Conservation (phyloP, 2,888 invertebrate species). For the Leucozona laternaria region DNA sequence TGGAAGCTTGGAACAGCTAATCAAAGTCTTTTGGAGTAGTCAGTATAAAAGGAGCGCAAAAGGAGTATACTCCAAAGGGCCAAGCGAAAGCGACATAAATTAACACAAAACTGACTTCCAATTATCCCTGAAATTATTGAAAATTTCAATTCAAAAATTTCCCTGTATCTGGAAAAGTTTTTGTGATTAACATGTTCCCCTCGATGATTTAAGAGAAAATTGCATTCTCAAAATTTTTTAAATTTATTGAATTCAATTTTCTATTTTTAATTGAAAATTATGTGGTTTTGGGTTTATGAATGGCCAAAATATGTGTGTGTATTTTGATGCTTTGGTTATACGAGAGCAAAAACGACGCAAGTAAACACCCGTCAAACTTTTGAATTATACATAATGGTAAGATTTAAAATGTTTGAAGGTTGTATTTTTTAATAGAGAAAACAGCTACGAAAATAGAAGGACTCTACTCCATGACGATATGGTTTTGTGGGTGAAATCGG, state of each 20-base stretch:
- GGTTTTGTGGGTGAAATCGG: too few species aligned
- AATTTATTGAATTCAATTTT: neutral
- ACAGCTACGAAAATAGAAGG: neutral
- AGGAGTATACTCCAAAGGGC: too few species aligned
- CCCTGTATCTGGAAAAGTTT: neutral
- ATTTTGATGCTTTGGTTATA: neutral
- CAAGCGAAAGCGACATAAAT: too few species aligned
- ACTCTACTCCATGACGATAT: too few species aligned
- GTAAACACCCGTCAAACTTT: neutral
- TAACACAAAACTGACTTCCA: neutral
- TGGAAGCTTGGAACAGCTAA: too few species aligned
- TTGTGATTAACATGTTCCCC: neutral
- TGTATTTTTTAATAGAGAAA: neutral
- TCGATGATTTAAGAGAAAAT: neutral
- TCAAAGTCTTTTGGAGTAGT: too few species aligned
- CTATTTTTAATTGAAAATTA: constrained; percentile 1
- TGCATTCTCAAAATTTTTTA: neutral
- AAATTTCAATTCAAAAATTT: neutral
- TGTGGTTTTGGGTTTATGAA: neutral
- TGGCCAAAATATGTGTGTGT: neutral
- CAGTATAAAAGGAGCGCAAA: too few species aligned
- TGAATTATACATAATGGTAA: neutral
- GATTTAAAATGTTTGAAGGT: neutral
- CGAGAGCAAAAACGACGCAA: constrained; percentile 1
- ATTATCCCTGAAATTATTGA: neutral